Base-by-base conservation (phyloP, 2,888 invertebrate genomes). In the Plusia festucae region DNA sequence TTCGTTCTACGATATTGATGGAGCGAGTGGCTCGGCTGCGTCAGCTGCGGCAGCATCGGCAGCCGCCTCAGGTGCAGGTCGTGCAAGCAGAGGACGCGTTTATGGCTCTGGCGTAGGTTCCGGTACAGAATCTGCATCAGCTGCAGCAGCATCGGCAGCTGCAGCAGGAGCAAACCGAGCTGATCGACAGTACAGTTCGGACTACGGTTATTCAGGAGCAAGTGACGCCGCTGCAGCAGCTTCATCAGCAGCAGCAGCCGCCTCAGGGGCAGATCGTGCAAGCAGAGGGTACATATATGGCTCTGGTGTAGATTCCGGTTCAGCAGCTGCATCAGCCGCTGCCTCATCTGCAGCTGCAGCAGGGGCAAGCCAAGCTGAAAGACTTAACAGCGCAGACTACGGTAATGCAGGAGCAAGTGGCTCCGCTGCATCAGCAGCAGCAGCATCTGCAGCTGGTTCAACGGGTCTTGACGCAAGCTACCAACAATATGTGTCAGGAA, bases 341-440 rank as follows among this genome's bases (percentile, higher is more conserved):
- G n/a, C n/a, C n/a, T n/a, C n/a, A n/a, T n/a, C n/a, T n/a, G 60
- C 73, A 16, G 67, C 77, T n/a, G 73, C 75, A 8, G 60, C 73
- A 13, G 58, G 68, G 20, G 70, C 71, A 20, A 6, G 44, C 13
- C 46, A 69, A 11, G 70, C 64, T 20, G 57, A 55, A 3, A 7
- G 0, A 7, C 7, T 5, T 7, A 0, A 27, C 8, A 22, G 22
- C 8, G 0, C 3, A 4, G 32, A 15, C 11, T 8, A 13, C 7
- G 18, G 15, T 15, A 13, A 22, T 52, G 34, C 57, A 18, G 60
- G 55, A 44, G 49, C 44, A 32, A 9, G 52, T 22, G 65, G 56
- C 46, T 24, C 49, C 11, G 53, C 53, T 18, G 66, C 60, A 15
- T 49, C 63, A 22, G 60, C 61, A 20, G 52, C 60, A 15, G 63